Percentiles rank a stretch among this genome's conserved stretches.
phyloP scores from a whole-genome alignment of 2,888 invertebrate species.

The Dicyrtomina minuta region DNA sequence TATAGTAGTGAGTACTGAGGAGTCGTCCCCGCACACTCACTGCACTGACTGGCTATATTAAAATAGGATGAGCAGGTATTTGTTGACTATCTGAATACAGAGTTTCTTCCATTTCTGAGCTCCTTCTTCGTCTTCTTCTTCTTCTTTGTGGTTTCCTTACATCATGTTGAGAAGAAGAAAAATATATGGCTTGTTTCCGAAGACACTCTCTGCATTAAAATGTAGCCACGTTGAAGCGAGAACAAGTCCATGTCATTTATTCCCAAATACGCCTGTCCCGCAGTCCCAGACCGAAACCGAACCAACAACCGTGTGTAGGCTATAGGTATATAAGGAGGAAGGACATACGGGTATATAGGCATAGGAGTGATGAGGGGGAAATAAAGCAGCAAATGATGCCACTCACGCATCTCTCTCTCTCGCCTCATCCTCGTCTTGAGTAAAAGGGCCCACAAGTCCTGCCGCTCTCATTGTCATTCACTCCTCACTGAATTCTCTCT shows the following conservation, averaged over 20 bases:
- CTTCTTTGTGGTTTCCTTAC: not conserved
- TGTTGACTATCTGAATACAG: too few species aligned
- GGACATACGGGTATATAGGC: too few species aligned
- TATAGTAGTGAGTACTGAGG: too few species aligned
- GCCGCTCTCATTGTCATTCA: slow-evolving; percentile 16
- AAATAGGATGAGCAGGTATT: too few species aligned
- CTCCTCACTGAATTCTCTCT: slow-evolving; percentile 13
- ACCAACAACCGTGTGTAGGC: too few species aligned
- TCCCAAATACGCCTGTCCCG: not conserved
- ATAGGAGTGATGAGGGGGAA: too few species aligned
- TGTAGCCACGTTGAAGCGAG: not conserved
- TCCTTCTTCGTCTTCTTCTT: not conserved
- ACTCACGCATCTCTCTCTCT: slow-evolving; percentile 9
- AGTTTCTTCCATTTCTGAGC: not conserved
- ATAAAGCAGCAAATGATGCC: slow-evolving; percentile 6
- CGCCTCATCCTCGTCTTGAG: too few species aligned
- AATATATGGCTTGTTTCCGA: not conserved
- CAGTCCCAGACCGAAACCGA: too few species aligned
- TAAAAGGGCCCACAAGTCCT: slow-evolving; percentile 12
- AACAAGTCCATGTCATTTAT: slow-evolving; percentile 11
- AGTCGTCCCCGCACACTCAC: too few species aligned
- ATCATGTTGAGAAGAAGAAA: not conserved
- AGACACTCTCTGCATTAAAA: slow-evolving; percentile 14
- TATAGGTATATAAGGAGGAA: too few species aligned
- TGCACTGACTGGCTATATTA: too few species aligned